Conservation (phyloP, 2,797 vertebrate species). For the Cephalopachus bancanus region DNA sequence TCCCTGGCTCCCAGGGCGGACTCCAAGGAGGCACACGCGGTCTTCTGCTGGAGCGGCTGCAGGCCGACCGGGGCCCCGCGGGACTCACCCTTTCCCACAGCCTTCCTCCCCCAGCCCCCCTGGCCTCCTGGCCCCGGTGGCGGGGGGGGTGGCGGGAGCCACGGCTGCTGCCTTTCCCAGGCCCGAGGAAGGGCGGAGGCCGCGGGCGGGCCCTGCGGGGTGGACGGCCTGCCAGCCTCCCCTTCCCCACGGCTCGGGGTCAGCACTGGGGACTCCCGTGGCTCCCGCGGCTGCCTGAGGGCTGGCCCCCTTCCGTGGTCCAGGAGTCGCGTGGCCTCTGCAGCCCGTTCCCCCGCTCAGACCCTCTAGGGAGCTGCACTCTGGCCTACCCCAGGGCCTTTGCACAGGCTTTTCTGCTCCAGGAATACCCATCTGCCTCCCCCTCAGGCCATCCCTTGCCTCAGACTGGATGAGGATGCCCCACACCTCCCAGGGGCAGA, state of each 20-base stretch:
- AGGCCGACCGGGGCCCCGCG: not conserved
- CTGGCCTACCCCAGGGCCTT: not conserved
- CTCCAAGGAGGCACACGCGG: fast-evolving
- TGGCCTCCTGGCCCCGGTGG: not conserved
- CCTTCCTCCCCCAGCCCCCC: not conserved
- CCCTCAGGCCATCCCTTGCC: fast-evolving
- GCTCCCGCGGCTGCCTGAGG: fast-evolving
- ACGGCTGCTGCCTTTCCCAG: conserved; percentile 54
- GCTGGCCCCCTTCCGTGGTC: fast-evolving
- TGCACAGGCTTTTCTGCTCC: not conserved
- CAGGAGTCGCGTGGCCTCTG: too few species aligned
- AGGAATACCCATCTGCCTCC: too few species aligned
- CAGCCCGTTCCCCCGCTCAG: not conserved
- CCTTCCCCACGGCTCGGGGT: not conserved
- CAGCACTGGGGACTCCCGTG: fast-evolving
- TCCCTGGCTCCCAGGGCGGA: not conserved
- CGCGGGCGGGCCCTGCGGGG: not conserved
- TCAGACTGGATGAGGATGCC: fast-evolving
- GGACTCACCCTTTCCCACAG: conserved; percentile 57
- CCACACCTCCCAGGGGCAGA: not conserved
- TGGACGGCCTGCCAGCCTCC: not conserved
- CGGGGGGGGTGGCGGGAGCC: not conserved
- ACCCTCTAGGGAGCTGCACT: fast-evolving
- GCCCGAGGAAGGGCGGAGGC: conserved; percentile 39
- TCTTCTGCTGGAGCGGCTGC: not conserved